phyloP scores from a whole-genome alignment of 2,888 invertebrate genomes.

The Eupithecia insigniata region DNA sequence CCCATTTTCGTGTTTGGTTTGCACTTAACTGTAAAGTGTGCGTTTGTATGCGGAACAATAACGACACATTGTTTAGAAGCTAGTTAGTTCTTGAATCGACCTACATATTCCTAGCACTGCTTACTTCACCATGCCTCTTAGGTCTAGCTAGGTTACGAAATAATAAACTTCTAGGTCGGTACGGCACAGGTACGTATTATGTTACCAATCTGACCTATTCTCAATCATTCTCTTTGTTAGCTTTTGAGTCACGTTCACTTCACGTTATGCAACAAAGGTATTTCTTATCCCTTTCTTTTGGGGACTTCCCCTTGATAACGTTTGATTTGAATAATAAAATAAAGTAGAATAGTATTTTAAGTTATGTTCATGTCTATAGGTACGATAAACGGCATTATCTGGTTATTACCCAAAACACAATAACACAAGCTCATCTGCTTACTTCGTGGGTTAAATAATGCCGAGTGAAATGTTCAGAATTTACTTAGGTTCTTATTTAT shows the following conservation, averaged over 20 bases:
- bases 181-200: not conserved
- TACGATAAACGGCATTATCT: not conserved
- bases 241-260: not conserved
- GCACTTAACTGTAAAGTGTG: not conserved
- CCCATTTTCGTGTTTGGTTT: not conserved
- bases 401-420: not conserved
- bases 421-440: not conserved
- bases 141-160: not conserved
- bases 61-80: conserved; percentile 5
- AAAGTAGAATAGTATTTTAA: not conserved
- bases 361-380: not conserved
- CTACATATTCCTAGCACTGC: conserved; percentile 9
- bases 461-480: not conserved
- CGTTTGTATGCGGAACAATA: not conserved
- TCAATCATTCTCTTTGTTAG: not conserved
- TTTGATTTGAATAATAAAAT: not conserved
- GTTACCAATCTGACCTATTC: not conserved
- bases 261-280: conserved; percentile 2
- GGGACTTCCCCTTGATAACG: not conserved
- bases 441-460: not conserved
- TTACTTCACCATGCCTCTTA: conserved; percentile 10
- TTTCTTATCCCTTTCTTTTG: not conserved
- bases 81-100: not conserved
- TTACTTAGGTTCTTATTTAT: not conserved
- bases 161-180: not conserved